Evolutionary conservation across 2,888 invertebrate species (phyloP).

Genomic region (Lomographa bimaculata): DNA sequence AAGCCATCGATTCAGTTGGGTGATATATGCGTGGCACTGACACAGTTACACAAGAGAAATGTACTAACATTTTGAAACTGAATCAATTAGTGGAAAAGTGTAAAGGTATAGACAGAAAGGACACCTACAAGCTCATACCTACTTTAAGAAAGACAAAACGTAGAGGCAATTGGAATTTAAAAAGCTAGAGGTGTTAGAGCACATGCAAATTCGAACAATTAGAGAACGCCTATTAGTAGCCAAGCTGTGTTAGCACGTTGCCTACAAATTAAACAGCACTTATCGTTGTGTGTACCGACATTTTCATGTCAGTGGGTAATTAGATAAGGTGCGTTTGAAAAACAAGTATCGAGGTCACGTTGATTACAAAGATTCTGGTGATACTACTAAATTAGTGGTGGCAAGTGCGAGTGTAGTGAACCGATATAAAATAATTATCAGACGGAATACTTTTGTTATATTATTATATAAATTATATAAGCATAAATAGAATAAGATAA

Average conservation of each 20-base stretch:
- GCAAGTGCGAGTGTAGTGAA: constrained; percentile 57
- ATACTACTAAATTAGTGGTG: constrained; percentile 23
- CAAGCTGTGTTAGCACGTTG: constrained; percentile 35
- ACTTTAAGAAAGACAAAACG: no score
- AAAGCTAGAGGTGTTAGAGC: constrained; percentile 5
- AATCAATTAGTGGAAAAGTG: no score
- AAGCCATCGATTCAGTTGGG: background rate
- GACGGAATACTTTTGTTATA: no score
- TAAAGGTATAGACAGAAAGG: no score
- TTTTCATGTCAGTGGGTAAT: constrained; percentile 64
- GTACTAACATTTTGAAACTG: no score
- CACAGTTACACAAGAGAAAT: background rate
- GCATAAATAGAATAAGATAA: no score
- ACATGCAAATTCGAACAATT: constrained; percentile 39
- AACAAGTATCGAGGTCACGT: constrained; percentile 48
- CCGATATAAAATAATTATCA: no score
- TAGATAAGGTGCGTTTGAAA: constrained; percentile 60
- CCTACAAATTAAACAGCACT: constrained; percentile 49
- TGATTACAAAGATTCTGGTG: constrained; percentile 36
- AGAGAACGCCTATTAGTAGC: constrained; percentile 45
- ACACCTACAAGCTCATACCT: no score
- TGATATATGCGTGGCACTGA: constrained; percentile 4
- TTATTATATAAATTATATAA: no score
- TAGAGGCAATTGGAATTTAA: background rate
- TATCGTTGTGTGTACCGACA: constrained; percentile 50